Conservation (phyloP, 2,888 invertebrate species). For the Alloplasta piceator region DNA sequence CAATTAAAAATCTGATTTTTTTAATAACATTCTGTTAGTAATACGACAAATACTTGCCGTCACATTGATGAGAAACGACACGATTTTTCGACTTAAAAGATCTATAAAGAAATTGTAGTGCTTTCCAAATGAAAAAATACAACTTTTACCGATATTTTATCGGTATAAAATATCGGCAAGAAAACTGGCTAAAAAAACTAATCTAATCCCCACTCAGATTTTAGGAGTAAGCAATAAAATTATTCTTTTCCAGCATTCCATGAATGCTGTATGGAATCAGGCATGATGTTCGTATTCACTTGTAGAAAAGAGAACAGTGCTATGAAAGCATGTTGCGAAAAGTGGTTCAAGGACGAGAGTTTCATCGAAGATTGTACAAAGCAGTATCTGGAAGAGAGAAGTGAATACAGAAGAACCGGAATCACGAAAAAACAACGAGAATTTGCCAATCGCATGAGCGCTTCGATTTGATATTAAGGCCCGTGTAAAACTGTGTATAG, state of each 20-base stretch:
- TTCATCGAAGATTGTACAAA: slow-evolving; percentile 90
- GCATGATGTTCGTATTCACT: slow-evolving; percentile 88
- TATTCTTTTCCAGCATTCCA: slow-evolving; percentile 82
- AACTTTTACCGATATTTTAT: slow-evolving; percentile 12
- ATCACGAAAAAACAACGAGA: slow-evolving; percentile 82
- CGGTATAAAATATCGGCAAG: background rate
- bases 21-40: too few species aligned
- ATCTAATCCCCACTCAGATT: too few species aligned
- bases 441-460: slow-evolving; percentile 38
- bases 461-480: slow-evolving; percentile 10
- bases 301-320: slow-evolving; percentile 90
- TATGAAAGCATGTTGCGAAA: slow-evolving; percentile 88
- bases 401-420: slow-evolving; percentile 93
- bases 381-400: slow-evolving; percentile 92
- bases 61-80: too few species aligned
- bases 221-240: background rate
- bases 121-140: background rate
- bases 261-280: slow-evolving; percentile 87
- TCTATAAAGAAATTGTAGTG: too few species aligned
- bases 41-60: too few species aligned
- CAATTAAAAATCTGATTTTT: too few species aligned
- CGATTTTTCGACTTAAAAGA: too few species aligned
- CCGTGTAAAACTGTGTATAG: background rate
- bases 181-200: too few species aligned
- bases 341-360: slow-evolving; percentile 91